A percentile compares a stretch with the other conserved stretches of the same genome.
Conservation (phyloP, 2,797 vertebrate genomes). For the Threskiornis aethiopicus region DNA sequence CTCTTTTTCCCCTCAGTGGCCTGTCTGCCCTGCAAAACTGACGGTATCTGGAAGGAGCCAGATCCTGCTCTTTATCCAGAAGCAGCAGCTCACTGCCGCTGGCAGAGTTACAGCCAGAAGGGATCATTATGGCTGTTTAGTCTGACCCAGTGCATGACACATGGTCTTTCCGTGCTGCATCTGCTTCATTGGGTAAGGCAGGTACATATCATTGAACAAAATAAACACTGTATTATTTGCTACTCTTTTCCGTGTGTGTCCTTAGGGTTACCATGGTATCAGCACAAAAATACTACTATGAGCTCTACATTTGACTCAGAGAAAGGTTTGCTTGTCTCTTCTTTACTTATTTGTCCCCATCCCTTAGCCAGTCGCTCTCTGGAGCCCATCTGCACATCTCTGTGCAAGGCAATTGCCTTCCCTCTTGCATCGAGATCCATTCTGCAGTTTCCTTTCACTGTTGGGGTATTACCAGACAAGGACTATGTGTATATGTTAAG, state of each 20-base stretch:
- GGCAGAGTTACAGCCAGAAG: background rate
- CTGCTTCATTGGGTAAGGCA: background rate
- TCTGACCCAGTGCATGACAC: background rate
- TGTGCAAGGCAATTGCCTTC: background rate
- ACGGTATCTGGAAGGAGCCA: background rate
- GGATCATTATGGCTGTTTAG: background rate
- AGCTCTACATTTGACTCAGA: background rate
- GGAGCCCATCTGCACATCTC: background rate
- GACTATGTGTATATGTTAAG: background rate
- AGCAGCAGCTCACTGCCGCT: background rate
- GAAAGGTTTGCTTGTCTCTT: background rate
- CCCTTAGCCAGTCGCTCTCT: background rate
- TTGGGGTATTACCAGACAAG: background rate
- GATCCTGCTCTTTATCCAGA: background rate
- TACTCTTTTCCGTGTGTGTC: background rate
- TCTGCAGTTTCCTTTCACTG: background rate
- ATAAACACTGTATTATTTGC: background rate
- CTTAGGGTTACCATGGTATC: constrained; percentile 5
- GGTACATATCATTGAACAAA: background rate
- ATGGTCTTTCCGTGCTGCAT: accelerated
- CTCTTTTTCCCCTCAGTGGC: background rate
- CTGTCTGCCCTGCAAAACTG: background rate
- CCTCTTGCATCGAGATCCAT: background rate
- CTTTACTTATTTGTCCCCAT: background rate
- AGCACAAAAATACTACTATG: background rate